These are phyloP conservation scores for Megalopta genalis DNA, from an alignment of 1,140 invertebrate genomes.

Conservation along the genomic window DNA sequence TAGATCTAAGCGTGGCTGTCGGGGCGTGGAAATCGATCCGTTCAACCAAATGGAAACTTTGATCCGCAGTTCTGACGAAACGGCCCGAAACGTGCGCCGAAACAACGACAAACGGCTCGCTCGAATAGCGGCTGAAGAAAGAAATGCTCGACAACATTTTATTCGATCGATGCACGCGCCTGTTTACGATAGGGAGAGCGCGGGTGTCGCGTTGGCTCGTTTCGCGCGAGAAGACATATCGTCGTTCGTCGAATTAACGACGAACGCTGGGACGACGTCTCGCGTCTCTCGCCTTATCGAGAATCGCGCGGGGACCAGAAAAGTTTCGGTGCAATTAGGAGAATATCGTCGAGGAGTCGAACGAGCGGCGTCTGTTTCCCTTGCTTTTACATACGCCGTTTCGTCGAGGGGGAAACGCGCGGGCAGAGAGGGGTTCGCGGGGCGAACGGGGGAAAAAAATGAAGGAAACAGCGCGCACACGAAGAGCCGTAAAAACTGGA, in stretches of 20 bases:
- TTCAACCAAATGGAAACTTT: no score
- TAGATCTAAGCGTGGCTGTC: no score
- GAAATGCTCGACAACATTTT: background rate
- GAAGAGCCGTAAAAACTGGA: conserved; percentile 42
- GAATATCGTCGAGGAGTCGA: background rate
- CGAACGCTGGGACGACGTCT: no score
- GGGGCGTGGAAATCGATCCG: no score
- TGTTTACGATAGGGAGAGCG: no score
- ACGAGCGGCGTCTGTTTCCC: background rate
- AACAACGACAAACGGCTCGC: no score
- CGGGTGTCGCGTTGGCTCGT: no score
- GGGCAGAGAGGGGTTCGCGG: background rate
- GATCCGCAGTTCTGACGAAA: no score
- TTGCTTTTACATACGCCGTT: background rate
- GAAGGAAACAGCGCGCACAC: conserved; percentile 1
- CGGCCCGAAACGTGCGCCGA: no score
- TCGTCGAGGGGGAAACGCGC: background rate
- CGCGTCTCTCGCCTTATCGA: background rate
- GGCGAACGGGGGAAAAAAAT: conserved; percentile 26
- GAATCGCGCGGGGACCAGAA: background rate
- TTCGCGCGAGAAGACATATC: no score
- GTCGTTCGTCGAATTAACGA: no score
- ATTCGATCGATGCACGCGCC: no score
- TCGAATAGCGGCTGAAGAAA: background rate
- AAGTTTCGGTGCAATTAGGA: background rate